These are phyloP conservation scores for Macrotrachela quadricornifera DNA, from an alignment of 1,140 invertebrate species.

Conservation along the genomic window DNA sequence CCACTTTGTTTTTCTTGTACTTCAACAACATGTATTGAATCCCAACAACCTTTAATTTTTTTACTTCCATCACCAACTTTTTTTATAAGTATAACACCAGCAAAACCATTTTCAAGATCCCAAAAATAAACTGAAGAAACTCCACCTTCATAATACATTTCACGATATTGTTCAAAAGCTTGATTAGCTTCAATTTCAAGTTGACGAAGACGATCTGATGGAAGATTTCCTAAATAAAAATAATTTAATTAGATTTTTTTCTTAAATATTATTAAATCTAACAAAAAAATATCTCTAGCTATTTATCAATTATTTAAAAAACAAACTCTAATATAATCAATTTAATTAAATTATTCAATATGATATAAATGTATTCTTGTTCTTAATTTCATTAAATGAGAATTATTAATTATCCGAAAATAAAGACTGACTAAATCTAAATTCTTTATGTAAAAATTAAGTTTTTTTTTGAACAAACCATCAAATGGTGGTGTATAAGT, in stretches of 20 bases:
- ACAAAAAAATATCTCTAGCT: too few relatives aligned
- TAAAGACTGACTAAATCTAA: too few relatives aligned
- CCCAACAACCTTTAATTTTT: slow-evolving; percentile 77
- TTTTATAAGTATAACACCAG: slow-evolving; percentile 93
- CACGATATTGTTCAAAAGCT: slow-evolving; percentile 93
- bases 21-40: slow-evolving; percentile 97
- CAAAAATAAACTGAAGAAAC: slow-evolving; percentile 97
- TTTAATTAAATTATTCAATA: too few relatives aligned
- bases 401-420: too few relatives aligned
- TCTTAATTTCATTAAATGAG: too few relatives aligned
- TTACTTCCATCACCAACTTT: slow-evolving; percentile 88
- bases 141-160: slow-evolving; percentile 97
- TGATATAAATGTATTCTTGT: too few relatives aligned
- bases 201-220: slow-evolving; percentile 77
- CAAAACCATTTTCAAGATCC: slow-evolving; percentile 88
- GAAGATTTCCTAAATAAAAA: slow-evolving; percentile 53
- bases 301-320: too few relatives aligned
- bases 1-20: slow-evolving; percentile 41
- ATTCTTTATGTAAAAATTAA: too few relatives aligned
- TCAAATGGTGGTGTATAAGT: slow-evolving; percentile 88
- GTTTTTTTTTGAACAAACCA: slow-evolving; percentile 32
- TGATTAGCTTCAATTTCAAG: slow-evolving; percentile 91
- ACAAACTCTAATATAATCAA: too few relatives aligned
- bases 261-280: too few relatives aligned
- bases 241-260: too few relatives aligned